phyloP scores from a whole-genome alignment of 2,113 vertebrate genomes.

The Laticauda colubrina region DNA sequence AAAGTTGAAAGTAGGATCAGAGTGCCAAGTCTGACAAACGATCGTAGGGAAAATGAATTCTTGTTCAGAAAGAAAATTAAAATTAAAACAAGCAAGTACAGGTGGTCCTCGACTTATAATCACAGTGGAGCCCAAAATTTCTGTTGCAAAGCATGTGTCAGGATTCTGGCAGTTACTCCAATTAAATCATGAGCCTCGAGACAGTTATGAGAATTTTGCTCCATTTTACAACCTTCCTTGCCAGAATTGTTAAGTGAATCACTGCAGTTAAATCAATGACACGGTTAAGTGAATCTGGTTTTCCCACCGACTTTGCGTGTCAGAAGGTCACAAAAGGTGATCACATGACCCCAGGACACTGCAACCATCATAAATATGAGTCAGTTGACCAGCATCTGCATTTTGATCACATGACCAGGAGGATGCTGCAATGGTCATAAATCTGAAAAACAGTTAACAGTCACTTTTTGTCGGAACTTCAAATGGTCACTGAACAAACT shows the following conservation, averaged over 20 bases:
- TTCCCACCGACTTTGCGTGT: too few species aligned
- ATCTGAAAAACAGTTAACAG: neutral
- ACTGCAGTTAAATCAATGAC: neutral
- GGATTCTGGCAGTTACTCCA: too few species aligned
- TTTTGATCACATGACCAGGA: neutral
- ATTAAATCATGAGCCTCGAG: neutral
- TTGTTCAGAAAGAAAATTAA: neutral
- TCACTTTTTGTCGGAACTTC: neutral
- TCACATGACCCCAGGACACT: neutral
- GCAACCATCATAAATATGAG: neutral
- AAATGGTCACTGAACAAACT: neutral
- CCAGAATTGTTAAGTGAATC: too few species aligned
- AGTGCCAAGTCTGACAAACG: neutral
- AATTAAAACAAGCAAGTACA: neutral
- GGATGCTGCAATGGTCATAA: neutral
- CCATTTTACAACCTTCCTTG: neutral
- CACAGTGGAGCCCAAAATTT: neutral
- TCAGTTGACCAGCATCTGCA: neutral
- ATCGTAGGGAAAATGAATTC: neutral
- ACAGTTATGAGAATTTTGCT: neutral
- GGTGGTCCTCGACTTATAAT: neutral
- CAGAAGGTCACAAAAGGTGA: too few species aligned
- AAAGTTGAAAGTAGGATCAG: neutral
- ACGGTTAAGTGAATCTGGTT: neutral
- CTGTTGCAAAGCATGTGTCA: neutral